Evolutionary conservation across 2,113 vertebrate species (phyloP), one percentile per base, ranked within the genome.

Genomic region (Lathamus discolor): DNA sequence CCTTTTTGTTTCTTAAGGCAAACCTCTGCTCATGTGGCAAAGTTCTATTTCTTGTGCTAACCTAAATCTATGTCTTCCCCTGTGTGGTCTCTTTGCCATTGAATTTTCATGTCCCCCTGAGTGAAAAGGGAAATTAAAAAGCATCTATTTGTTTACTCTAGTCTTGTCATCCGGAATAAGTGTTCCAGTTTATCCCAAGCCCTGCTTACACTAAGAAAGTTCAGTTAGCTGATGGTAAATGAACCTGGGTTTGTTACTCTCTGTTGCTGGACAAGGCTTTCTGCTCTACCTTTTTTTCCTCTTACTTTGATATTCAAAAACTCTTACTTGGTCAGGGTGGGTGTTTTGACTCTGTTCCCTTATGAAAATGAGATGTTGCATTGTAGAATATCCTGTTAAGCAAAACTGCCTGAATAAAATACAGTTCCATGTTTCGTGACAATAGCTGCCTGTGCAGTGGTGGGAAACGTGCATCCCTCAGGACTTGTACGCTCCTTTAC

Each of bases 81-180:
- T 43, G 33, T 33, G 41, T 23, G 6, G 67, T 62, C 63, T 77
- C 43, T 79, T 86, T 74, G 57, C 87, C 44, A 17, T 87, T 1
- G 27, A 57, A 41, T 94, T 89, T 94, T 83, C 88, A 89, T 77
- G 49, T 23, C 39, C 63, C 19, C 6, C 46, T 57, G 79, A 93
- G 74, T 84, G 92, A 83, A 92, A 90, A 31, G 63, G 69, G 79
- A 86, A 92, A 96, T 92, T 92, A 95, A 86, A 96, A 94, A 89
- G 49, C 54, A 77, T 77, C 63, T 95, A 77, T 82, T 96, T 93
- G 94, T 97, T 97, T 97, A 85, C 63, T 90, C 59, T 96, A 62
- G 55, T 89, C 81, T 88, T 86, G 82, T 97, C 90, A 95, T 90
- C 83, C 94, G 92, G 95, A 95, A 95, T 97, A 95, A 96, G 94